A percentile compares a stretch with the other conserved stretches of the same genome.
Conservation (phyloP, 2,113 vertebrate species). For the Platanista minor region DNA sequence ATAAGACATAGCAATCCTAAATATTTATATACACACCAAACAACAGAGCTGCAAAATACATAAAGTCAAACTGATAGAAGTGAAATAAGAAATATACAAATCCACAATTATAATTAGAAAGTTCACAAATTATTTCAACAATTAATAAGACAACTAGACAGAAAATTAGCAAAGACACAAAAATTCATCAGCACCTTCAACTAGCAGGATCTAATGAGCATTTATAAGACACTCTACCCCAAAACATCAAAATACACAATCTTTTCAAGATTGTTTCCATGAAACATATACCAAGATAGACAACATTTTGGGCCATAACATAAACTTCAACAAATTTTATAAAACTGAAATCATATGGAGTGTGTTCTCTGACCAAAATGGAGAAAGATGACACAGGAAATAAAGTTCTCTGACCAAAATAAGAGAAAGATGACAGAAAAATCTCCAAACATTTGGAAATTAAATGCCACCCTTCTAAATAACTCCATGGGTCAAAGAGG, state of each 20-base stretch:
- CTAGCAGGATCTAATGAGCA: background rate
- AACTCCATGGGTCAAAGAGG: background rate
- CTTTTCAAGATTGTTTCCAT: background rate
- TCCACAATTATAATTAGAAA: background rate
- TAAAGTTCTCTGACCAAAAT: background rate
- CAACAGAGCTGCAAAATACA: background rate
- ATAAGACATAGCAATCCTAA: background rate
- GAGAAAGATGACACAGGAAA: background rate
- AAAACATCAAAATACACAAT: background rate
- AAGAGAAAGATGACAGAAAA: background rate
- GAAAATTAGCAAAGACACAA: background rate
- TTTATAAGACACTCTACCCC: background rate
- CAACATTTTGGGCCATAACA: background rate
- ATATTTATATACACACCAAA: background rate
- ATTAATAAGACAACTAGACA: background rate
- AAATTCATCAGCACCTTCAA: background rate
- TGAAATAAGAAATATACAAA: background rate
- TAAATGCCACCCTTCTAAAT: background rate
- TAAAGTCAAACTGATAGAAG: background rate
- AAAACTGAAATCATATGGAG: background rate
- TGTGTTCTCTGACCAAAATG: background rate
- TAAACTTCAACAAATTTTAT: background rate
- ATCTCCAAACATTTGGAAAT: background rate
- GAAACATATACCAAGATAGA: background rate
- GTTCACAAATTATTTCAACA: background rate